Percentiles rank a stretch among this genome's conserved stretches.
phyloP scores from a whole-genome alignment of 2,888 invertebrate species.

The Drosophila trichaetosa region DNA sequence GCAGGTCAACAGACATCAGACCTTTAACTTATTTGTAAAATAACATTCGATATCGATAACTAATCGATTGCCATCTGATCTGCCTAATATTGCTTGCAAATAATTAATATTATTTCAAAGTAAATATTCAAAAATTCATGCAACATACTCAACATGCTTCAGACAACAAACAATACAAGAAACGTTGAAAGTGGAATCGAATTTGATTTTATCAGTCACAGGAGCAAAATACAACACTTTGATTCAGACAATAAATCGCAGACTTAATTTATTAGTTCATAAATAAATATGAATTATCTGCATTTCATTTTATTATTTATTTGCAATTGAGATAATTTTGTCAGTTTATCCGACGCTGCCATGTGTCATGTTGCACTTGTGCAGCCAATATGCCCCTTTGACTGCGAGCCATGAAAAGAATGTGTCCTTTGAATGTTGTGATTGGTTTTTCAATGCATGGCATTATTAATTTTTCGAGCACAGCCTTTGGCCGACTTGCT shows the following conservation, averaged over 20 bases:
- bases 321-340: conserved; percentile 23
- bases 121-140: background rate
- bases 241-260: conserved; percentile 1
- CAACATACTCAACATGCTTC: background rate
- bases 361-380: conserved; percentile 13
- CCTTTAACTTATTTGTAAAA: background rate
- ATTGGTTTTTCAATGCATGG: conserved; percentile 66
- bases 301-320: conserved; percentile 24
- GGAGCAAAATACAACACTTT: background rate
- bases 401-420: conserved; percentile 19
- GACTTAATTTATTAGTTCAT: conserved; percentile 16
- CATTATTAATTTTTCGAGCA: conserved; percentile 47
- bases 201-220: background rate
- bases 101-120: too few relatives aligned
- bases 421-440: conserved; percentile 56
- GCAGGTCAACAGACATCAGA: background rate
- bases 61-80: background rate
- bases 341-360: conserved; percentile 1
- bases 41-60: background rate
- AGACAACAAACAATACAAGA: background rate
- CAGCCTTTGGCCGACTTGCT: conserved; percentile 52
- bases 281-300: background rate
- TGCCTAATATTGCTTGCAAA: background rate
- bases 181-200: background rate
- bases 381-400: conserved; percentile 30